These are phyloP conservation scores for Psammodynastes pulverulentus DNA, from an alignment of 2,113 vertebrate species.

Conservation along the genomic window DNA sequence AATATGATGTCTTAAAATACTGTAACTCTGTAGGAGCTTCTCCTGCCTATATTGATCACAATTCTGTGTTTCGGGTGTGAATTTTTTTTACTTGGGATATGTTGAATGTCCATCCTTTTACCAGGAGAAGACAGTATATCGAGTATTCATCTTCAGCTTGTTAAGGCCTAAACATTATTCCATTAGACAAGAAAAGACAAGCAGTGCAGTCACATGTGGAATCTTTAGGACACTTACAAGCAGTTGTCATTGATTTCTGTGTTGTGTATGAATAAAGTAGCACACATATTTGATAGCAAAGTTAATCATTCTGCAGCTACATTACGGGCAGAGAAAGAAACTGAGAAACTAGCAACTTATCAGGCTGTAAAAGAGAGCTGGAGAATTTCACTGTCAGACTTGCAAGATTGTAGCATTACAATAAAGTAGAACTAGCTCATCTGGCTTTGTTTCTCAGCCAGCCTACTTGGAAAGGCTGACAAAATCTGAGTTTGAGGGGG, in stretches of 20 bases:
- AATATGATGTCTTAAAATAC: conserved; percentile 7
- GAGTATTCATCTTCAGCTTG: neutral
- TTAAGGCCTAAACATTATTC: neutral
- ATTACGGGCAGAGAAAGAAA: neutral
- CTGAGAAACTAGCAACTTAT: neutral
- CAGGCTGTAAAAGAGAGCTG: neutral
- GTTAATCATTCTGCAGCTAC: neutral
- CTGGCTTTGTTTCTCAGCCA: neutral
- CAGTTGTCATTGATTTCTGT: neutral
- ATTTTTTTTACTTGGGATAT: neutral
- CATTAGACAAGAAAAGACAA: neutral
- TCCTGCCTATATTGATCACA: neutral
- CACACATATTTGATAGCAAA: neutral
- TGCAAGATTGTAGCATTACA: neutral
- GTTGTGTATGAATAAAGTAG: neutral
- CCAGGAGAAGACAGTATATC: neutral
- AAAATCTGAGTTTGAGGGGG: neutral
- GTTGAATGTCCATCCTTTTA: neutral
- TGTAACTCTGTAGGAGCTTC: neutral
- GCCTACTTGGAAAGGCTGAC: neutral
- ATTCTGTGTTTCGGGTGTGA: neutral
- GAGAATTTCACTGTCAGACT: neutral
- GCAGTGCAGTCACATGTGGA: neutral
- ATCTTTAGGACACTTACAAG: neutral
- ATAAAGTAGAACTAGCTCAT: neutral